A percentile compares a stretch with the other conserved stretches of the same genome.
phyloP scores from a whole-genome alignment of 2,797 vertebrate genomes.

The Bothrops alternatus region DNA sequence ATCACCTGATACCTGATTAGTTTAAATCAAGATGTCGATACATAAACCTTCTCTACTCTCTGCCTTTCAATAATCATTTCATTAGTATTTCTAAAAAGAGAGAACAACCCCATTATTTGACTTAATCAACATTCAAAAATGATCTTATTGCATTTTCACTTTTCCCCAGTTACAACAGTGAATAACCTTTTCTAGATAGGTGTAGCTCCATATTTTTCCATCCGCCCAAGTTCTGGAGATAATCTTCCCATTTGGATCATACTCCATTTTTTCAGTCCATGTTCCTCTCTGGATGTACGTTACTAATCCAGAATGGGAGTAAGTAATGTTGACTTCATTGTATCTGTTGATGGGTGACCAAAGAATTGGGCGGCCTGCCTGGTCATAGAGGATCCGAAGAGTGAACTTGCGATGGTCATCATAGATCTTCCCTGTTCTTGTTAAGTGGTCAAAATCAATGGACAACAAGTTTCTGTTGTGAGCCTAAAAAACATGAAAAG shows the following conservation, averaged over 20 bases:
- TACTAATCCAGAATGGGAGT: slow-evolving; percentile 85
- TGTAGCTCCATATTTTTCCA: slow-evolving; percentile 99
- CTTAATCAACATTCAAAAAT: neutral
- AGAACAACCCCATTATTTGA: neutral
- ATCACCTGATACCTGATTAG: neutral
- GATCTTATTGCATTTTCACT: neutral
- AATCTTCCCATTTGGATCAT: slow-evolving; percentile 88
- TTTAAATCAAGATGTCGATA: neutral
- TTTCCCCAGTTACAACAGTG: neutral
- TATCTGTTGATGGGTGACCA: slow-evolving; percentile 97
- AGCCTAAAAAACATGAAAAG: slow-evolving; percentile 75
- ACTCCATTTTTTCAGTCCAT: slow-evolving; percentile 94
- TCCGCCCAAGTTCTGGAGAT: slow-evolving; percentile 94
- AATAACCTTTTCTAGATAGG: slow-evolving; percentile 92
- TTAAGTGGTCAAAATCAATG: slow-evolving; percentile 94
- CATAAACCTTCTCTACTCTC: neutral
- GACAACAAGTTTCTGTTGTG: slow-evolving; percentile 98
- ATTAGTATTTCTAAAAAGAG: neutral
- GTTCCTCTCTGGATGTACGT: slow-evolving; percentile 92
- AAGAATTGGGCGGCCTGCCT: slow-evolving; percentile 84
- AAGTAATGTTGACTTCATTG: slow-evolving; percentile 94
- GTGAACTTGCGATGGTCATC: slow-evolving; percentile 98
- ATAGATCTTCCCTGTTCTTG: slow-evolving; percentile 94
- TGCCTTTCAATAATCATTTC: neutral
- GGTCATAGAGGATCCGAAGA: slow-evolving; percentile 93